Conservation (phyloP, 92 coral and sea anemone species). For the Pocillopora meandrina region DNA sequence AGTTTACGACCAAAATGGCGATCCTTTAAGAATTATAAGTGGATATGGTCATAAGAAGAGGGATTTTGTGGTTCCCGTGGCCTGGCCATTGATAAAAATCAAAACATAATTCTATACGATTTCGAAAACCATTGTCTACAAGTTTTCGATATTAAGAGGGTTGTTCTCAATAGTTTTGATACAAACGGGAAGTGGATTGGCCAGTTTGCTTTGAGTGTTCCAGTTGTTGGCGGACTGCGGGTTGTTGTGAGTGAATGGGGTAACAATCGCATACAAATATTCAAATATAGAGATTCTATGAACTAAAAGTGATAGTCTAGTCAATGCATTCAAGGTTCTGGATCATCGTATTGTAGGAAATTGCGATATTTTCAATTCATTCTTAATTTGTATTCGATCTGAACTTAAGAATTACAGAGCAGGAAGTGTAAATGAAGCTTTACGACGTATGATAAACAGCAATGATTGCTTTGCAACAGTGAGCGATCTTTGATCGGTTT, state of each 20-base stretch:
- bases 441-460: no score
- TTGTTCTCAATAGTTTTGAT: conserved; percentile 77
- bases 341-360: no score
- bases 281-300: conserved; percentile 68
- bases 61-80: conserved; percentile 86
- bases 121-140: conserved; percentile 89
- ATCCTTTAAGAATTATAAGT: conserved; percentile 65
- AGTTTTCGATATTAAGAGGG: conserved; percentile 71
- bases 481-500: no score
- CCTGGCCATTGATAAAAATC: conserved; percentile 75
- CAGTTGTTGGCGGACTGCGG: conserved; percentile 63
- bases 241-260: conserved; percentile 95
- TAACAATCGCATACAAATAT: conserved; percentile 80
- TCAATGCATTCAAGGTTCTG: background rate
- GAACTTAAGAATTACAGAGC: no score
- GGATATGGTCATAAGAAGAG: conserved; percentile 76
- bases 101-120: conserved; percentile 78
- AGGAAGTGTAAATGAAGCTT: no score
- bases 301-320: background rate
- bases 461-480: no score
- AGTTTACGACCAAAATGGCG: conserved; percentile 82
- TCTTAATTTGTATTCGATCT: no score
- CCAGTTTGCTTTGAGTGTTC: conserved; percentile 87
- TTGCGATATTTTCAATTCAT: no score
- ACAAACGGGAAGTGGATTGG: conserved; percentile 88